These are phyloP conservation scores for Naja naja DNA, from an alignment of 2,113 vertebrate genomes.

Conservation along the genomic window DNA sequence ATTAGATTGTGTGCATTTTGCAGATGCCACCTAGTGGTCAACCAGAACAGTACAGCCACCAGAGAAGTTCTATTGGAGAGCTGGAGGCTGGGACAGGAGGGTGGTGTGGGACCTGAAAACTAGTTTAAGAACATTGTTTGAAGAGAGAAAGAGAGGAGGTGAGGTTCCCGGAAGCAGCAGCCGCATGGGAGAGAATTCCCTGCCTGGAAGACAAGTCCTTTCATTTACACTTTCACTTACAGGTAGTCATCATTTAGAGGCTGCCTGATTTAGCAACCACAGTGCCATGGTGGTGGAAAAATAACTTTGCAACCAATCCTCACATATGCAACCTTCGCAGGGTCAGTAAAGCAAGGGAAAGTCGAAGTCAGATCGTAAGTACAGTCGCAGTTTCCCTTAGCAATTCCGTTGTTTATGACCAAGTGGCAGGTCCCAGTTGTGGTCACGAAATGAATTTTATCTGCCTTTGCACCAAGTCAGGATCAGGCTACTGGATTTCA, in stretches of 20 bases:
- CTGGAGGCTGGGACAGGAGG: neutral
- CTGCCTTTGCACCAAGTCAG: neutral
- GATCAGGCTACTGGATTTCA: neutral
- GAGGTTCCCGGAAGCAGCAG: neutral
- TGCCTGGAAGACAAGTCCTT: neutral
- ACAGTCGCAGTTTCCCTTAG: neutral
- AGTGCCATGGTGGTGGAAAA: neutral
- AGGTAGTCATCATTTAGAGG: neutral
- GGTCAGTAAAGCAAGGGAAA: neutral
- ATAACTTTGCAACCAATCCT: neutral
- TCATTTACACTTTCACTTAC: neutral
- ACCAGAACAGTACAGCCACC: neutral
- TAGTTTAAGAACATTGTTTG: neutral
- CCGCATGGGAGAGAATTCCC: neutral
- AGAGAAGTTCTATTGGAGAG: neutral
- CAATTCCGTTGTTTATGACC: neutral
- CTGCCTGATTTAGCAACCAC: neutral
- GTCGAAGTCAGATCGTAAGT: neutral
- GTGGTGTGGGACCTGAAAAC: neutral
- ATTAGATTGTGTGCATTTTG: neutral
- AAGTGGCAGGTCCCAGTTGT: neutral
- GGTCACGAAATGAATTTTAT: neutral
- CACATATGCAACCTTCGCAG: neutral
- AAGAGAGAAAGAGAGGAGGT: neutral
- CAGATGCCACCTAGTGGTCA: neutral